phyloP scores from a whole-genome alignment of 64 coral and sea anemone species.

The Pocillopora verrucosa region DNA sequence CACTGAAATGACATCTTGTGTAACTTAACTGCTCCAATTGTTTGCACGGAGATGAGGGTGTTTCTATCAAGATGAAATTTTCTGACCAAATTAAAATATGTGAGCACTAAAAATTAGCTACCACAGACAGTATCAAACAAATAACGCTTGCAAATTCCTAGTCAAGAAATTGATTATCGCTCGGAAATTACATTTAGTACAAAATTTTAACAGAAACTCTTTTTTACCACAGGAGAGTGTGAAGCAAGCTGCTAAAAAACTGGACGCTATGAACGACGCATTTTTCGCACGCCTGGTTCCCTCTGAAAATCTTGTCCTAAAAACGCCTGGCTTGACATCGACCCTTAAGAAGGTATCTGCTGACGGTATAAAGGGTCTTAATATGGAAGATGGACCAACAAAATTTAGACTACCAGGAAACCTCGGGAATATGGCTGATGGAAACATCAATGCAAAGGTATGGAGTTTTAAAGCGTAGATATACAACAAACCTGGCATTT shows the following conservation, averaged over 20 bases:
- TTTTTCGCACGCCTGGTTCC: conserved; percentile 1
- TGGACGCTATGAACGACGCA: conserved; percentile 8
- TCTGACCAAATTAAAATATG: too few species aligned
- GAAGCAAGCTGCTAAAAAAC: not conserved
- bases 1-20: too few species aligned
- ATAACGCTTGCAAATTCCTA: too few species aligned
- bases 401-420: conserved; percentile 6
- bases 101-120: too few species aligned
- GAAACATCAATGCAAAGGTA: conserved; percentile 11
- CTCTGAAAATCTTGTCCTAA: not conserved
- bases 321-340: not conserved
- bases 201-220: not conserved
- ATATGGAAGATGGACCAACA: conserved; percentile 19
- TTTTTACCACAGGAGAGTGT: not conserved
- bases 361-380: not conserved
- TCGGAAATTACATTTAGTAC: not conserved
- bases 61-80: too few species aligned
- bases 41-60: too few species aligned
- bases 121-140: too few species aligned
- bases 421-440: not conserved
- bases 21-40: too few species aligned
- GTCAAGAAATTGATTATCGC: not conserved
- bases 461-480: not conserved
- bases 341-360: not conserved
- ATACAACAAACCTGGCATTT: too few species aligned